Evolutionary conservation across 1,140 invertebrate species (phyloP).

Genomic region (Danaus melanippus): DNA sequence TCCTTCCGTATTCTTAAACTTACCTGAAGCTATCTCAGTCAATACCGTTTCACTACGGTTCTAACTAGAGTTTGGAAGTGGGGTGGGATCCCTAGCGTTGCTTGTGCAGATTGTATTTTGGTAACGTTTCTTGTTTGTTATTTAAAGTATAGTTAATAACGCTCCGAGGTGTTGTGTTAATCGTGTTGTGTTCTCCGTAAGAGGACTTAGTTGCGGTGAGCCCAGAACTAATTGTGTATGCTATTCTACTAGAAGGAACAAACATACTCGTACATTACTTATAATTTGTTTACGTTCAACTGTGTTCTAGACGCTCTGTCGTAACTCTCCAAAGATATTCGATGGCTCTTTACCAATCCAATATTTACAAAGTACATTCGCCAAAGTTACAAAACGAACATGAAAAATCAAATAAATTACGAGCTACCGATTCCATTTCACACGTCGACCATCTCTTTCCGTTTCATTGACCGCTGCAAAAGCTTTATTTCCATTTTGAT

Average conservation of each 20-base stretch:
- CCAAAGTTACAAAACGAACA: slow-evolving; percentile 16
- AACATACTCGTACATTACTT: too few species aligned
- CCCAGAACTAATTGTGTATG: background rate
- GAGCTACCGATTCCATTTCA: slow-evolving; percentile 32
- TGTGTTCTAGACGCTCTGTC: too few species aligned
- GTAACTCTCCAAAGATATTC: too few species aligned
- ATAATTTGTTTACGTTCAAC: too few species aligned
- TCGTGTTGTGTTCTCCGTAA: slow-evolving; percentile 12
- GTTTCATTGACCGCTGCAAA: slow-evolving; percentile 39
- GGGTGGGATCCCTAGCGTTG: slow-evolving; percentile 14
- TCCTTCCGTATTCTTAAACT: slow-evolving; percentile 25
- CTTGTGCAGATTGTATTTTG: slow-evolving; percentile 28
- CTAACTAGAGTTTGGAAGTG: slow-evolving; percentile 34
- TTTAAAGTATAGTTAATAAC: slow-evolving; percentile 16
- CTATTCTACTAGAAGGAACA: too few species aligned
- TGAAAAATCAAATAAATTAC: slow-evolving; percentile 35
- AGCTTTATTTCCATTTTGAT: slow-evolving; percentile 35
- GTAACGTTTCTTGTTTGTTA: slow-evolving; percentile 30
- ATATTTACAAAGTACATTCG: slow-evolving; percentile 4
- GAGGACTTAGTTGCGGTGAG: slow-evolving; percentile 6
- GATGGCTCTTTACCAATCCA: too few species aligned
- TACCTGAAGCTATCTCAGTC: slow-evolving; percentile 50
- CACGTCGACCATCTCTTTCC: slow-evolving; percentile 41
- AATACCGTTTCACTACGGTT: slow-evolving; percentile 46
- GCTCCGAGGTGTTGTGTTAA: slow-evolving; percentile 17